phyloP scores from a whole-genome alignment of 2,113 vertebrate genomes.

The Narcine bancroftii region DNA sequence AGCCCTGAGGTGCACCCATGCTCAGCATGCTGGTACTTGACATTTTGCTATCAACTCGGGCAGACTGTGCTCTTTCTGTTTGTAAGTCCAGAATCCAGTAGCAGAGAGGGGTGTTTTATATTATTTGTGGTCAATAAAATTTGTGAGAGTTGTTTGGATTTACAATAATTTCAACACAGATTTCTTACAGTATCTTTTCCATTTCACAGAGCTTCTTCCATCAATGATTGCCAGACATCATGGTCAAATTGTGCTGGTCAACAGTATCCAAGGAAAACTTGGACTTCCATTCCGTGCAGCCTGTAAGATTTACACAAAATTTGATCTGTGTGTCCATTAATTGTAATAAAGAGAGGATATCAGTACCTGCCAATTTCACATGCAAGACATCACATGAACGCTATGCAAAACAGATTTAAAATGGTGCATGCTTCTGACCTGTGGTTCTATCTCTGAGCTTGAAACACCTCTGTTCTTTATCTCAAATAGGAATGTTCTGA shows the following conservation, averaged over 20 bases:
- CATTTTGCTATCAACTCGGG: too few relatives aligned
- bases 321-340: background rate
- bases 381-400: too few relatives aligned
- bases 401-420: background rate
- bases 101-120: too few relatives aligned
- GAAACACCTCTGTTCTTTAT: background rate
- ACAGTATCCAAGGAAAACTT: slow-evolving; percentile 84
- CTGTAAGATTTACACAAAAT: slow-evolving; percentile 66
- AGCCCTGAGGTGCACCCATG: too few relatives aligned
- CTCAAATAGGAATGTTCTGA: background rate
- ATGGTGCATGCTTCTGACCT: background rate
- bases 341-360: background rate
- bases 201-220: slow-evolving; percentile 72
- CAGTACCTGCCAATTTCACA: background rate
- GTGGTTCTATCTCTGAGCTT: background rate
- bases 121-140: background rate
- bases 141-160: background rate
- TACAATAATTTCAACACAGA: background rate
- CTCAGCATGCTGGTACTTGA: too few relatives aligned
- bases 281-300: slow-evolving; percentile 85
- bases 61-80: too few relatives aligned
- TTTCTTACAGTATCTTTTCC: background rate
- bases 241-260: slow-evolving; percentile 81
- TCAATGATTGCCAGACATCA: slow-evolving; percentile 84
- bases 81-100: too few relatives aligned